These are phyloP conservation scores for Polylopha cassiicola DNA, from an alignment of 2,888 invertebrate genomes.

Conservation along the genomic window DNA sequence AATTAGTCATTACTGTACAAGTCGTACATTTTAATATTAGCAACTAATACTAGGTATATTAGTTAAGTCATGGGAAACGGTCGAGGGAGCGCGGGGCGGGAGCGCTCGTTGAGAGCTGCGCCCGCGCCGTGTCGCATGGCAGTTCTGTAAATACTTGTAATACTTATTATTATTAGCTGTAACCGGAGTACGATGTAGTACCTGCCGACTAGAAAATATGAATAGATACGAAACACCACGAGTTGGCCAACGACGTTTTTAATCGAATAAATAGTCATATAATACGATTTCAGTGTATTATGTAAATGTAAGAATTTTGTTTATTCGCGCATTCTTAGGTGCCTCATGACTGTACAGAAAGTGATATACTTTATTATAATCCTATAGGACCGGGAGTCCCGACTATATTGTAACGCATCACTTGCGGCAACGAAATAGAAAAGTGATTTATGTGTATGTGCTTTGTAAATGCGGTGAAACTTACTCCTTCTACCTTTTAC, in stretches of 20 bases:
- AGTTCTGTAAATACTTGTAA: constrained; percentile 50
- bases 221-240: constrained; percentile 8
- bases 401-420: constrained; percentile 8
- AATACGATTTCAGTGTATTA: too few relatives aligned
- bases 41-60: too few relatives aligned
- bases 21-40: too few relatives aligned
- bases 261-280: constrained; percentile 15
- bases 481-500: too few relatives aligned
- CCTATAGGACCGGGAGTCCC: constrained; percentile 11
- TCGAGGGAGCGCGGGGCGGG: constrained; percentile 2
- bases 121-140: neutral
- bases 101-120: neutral
- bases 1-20: too few relatives aligned
- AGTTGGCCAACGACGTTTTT: constrained; percentile 16
- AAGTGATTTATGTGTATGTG: constrained; percentile 12
- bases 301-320: constrained; percentile 17
- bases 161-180: constrained; percentile 45
- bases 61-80: constrained; percentile 15
- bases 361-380: constrained; percentile 21
- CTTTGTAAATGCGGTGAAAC: too few relatives aligned
- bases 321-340: constrained; percentile 22
- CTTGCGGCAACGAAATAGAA: constrained; percentile 15
- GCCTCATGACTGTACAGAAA: constrained; percentile 22
- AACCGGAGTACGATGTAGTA: constrained; percentile 45
- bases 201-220: constrained; percentile 41